Evolutionary conservation across 30 jellyfish, hydroid and myxozoan genomes (phyloP), one percentile per base, ranked within the genome.

Genomic region (Pelagia noctiluca): DNA sequence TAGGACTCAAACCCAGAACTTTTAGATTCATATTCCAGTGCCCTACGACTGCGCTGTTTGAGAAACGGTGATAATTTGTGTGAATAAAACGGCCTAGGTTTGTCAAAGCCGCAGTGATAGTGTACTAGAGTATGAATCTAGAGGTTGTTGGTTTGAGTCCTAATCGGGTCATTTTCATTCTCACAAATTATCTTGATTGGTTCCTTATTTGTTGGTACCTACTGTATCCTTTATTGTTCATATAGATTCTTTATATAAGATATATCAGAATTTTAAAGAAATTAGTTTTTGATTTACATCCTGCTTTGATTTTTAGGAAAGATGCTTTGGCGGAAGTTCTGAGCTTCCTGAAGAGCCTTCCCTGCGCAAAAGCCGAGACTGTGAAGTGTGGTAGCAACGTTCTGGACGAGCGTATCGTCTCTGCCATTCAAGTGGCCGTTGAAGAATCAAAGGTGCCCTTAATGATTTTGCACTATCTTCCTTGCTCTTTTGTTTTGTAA

Each of bases 351-450:
- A 85, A 86, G 60, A n/a, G 54, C 21, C 83, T 72, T 28, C 88
- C 95, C 1, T 91, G 92, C 68, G 72, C 50, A 23, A 78, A 86
- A 21, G 34, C 50, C 19, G 75, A 86, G 16, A 70, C 89, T 49
- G 98, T 91, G 34, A 75, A 86, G 83, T 91, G 98, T 66, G 98
- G 98, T 13, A 77, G 96, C 50, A 79, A 31, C 31, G 75, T 60
- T 21, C 74, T 91, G 31, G 98, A 91, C 47, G 92, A 91, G 61
- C 93, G 84, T 50, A 80, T 86, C 0, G 89, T 91, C 57, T 35
- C 77, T 42, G 84, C 82, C 33, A 73, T 91, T 50, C 84, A 78
- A 60, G 91, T 64, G 2, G 95, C 89, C 31, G 95, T 91, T 42
- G 92, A 63, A 52, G 88, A 31, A 30, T 76, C 70, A n/a, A 86